Evolutionary conservation across 2,888 invertebrate genomes (phyloP).

Genomic region (Stomorhina lunata): DNA sequence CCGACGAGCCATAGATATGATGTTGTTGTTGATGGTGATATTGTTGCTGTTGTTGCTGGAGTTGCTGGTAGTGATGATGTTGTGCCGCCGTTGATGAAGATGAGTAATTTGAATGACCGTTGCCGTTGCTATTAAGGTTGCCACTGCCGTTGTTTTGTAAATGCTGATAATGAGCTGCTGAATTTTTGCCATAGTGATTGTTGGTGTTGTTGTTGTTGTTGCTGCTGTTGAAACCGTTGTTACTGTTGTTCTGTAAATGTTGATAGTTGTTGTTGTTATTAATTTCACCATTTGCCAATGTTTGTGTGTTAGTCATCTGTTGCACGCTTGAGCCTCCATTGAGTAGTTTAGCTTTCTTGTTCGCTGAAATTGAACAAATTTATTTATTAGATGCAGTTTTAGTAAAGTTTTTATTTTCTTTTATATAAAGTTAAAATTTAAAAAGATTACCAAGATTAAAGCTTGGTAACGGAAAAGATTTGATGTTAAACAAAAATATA

Average conservation of each 20-base stretch:
- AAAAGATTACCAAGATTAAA: no score
- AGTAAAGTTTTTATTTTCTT: slow-evolving; percentile 16
- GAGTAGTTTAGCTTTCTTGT: slow-evolving; percentile 80
- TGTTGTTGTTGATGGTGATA: slow-evolving; percentile 70
- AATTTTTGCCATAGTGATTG: slow-evolving; percentile 61
- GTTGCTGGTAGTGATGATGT: slow-evolving; percentile 58
- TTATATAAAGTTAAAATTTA: no score
- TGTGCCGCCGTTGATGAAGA: slow-evolving; percentile 50
- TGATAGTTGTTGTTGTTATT: slow-evolving; percentile 59
- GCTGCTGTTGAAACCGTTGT: slow-evolving; percentile 54
- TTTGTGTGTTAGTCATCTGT: slow-evolving; percentile 54
- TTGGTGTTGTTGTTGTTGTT: slow-evolving; percentile 66
- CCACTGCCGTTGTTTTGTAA: slow-evolving; percentile 61
- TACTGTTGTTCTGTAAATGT: slow-evolving; percentile 55
- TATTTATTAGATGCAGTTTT: slow-evolving; percentile 73
- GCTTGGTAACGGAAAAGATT: neutral
- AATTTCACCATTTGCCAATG: slow-evolving; percentile 53
- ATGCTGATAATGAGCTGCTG: slow-evolving; percentile 62
- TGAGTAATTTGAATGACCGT: slow-evolving; percentile 55
- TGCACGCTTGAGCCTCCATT: slow-evolving; percentile 75
- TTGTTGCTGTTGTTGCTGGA: slow-evolving; percentile 69
- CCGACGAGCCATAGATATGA: slow-evolving; percentile 73
- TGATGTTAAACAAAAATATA: neutral
- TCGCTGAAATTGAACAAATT: slow-evolving; percentile 80
- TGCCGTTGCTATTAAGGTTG: slow-evolving; percentile 60